These are phyloP conservation scores for Agapetus fuscipes DNA, from an alignment of 2,888 invertebrate species.

Conservation along the genomic window DNA sequence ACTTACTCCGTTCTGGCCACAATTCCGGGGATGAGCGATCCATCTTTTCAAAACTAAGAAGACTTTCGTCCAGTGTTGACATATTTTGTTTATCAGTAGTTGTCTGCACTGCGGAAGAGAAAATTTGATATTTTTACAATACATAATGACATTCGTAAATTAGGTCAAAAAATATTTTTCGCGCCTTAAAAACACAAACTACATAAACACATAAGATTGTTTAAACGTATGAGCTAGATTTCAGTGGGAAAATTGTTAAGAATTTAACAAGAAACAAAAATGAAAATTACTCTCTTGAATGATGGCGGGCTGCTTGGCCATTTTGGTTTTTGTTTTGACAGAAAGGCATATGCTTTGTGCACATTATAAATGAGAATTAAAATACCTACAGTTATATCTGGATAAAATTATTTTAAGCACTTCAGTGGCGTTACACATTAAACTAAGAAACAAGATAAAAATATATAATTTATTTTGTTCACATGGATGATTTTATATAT, in stretches of 20 bases:
- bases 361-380: too few species aligned
- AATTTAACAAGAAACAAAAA: not conserved
- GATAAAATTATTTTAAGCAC: too few species aligned
- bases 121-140: not conserved
- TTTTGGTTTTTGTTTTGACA: not conserved
- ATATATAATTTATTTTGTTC: too few species aligned
- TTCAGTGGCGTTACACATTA: too few species aligned
- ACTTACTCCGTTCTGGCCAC: not conserved
- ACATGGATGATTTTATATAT: too few species aligned
- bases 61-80: not conserved
- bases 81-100: not conserved
- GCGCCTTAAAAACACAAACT: not conserved
- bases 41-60: not conserved
- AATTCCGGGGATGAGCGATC: not conserved
- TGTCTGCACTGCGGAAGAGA: not conserved
- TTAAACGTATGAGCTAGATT: not conserved
- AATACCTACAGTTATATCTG: too few species aligned
- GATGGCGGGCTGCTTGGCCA: not conserved
- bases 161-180: not conserved
- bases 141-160: not conserved
- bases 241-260: not conserved
- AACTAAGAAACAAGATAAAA: too few species aligned
- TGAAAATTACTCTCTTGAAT: not conserved
- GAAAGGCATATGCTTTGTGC: too few species aligned
- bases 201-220: not conserved